Percentiles rank a stretch among this genome's conserved stretches.
phyloP scores from a whole-genome alignment of 2,113 vertebrate genomes.

The Hipposideros armiger region DNA sequence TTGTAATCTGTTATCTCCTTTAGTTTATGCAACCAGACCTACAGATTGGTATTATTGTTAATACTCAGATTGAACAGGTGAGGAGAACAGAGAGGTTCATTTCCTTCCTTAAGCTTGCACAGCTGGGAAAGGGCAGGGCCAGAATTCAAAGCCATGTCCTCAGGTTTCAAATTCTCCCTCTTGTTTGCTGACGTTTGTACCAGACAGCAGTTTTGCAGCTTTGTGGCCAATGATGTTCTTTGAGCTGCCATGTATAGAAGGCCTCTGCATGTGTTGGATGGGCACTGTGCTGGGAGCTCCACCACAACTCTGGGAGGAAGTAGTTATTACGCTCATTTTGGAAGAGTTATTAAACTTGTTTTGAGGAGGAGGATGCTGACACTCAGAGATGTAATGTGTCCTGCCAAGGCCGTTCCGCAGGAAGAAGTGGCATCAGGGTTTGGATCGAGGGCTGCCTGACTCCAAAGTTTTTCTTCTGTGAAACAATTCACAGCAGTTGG shows the following conservation, averaged over 20 bases:
- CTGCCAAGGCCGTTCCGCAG: neutral
- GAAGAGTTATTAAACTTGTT: neutral
- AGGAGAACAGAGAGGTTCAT: slow-evolving; percentile 34
- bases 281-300: neutral
- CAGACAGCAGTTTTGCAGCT: neutral
- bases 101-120: slow-evolving; percentile 17
- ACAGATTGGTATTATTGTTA: neutral
- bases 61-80: neutral
- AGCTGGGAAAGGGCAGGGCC: neutral
- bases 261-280: fast-evolving
- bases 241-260: neutral
- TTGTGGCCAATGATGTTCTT: neutral
- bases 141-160: neutral
- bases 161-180: neutral
- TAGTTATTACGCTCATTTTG: neutral
- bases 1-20: slow-evolving; percentile 12
- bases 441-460: neutral
- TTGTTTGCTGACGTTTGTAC: neutral
- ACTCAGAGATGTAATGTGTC: neutral
- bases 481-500: neutral
- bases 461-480: neutral
- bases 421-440: neutral
- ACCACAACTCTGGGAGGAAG: neutral
- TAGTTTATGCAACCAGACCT: neutral
- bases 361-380: neutral